Base-by-base conservation (phyloP, 2,113 vertebrate species). In the Erpornis zantholeuca region DNA sequence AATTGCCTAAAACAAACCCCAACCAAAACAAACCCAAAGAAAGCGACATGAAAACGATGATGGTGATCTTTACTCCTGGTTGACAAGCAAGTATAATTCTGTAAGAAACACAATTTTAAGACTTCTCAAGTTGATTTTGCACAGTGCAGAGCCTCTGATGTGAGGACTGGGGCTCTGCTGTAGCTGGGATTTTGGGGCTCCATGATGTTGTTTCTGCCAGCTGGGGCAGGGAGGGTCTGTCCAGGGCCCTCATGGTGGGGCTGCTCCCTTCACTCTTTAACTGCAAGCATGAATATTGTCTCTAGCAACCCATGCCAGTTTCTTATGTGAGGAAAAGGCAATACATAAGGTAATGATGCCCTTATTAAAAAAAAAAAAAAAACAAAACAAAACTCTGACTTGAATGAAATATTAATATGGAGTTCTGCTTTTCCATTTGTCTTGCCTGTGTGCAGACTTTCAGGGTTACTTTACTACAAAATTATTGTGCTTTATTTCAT, bases 151-250 rank as follows among this genome's bases (percentile, higher is more conserved):
- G 35, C 9, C n/a, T 44, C 22, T 19, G 47, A 19, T 18, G 13
- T 10, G 25, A 31, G 12, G 27, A 5, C 8, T 45, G 47, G 19
- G 27, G 29, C 45, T 69, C n/a, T 54, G 35, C 53, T 76, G 36
- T 42, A 49, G 33, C 23, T 31, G 42, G 33, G n/a, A 27, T 52
- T 85, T 70, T 0, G 1, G 60, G 35, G 8, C 14, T 24, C 17
- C 0, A 0, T 17, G 11, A 12, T 36, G 3, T 15, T 3, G 49
- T 63, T 63, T 31, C 33, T 72, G 35, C 16, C n/a, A 54, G 24
- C 2, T 0, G 0, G 31, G 50, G 50, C 35, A n/a, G 25, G 13
- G 21, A 31, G 2, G 3, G 17, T 20, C 28, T 42, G 31, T 35
- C 31, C 68, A 50, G 47, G 35, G 36, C 14, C 16, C 28, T 60